Base-by-base conservation (phyloP, 2,888 invertebrate species). In the Bombyx huttoni region DNA sequence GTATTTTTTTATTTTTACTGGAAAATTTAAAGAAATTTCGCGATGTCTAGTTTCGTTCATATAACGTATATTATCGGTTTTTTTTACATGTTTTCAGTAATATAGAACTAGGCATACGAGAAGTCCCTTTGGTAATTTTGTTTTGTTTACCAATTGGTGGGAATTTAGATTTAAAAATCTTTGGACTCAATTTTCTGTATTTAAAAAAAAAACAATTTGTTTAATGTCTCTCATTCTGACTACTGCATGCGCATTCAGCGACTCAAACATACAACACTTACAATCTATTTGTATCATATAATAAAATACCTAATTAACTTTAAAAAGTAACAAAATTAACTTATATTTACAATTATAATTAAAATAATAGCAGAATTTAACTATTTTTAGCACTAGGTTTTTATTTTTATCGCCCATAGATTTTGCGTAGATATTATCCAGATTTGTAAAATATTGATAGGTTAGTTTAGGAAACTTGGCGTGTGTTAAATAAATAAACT, bases 181-280 rank as follows among this genome's bases (percentile, higher is more conserved):
- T 86, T 88, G 85, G 87, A 84, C 77, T 78, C 64, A 67, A 69
- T 76, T 76, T 72, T 66, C 72, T 73, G 76, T 68, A 70, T 71
- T 69, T 72, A 68, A 67, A 65, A 67, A 61, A 70, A 62, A 71
- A 73, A 76, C 75, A 72, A 70, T 68, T 75, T 78, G 75, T 72
- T 77, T 81, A 78, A 80, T 80, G 78, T 68, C 81, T 75, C 76
- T 75, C 82, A 75, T 79, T 78, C 76, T 80, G 83, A 73, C 78
- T 81, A 81, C 83, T 78, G 80, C 75, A 81, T 78, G 73, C 84
- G 85, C 86, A 81, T 78, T 84, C 85, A 86, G 84, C 88, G 83
- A 79, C 78, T 84, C 84, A 87, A 87, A 85, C 87, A 84, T 87
- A 86, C 87, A 88, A 87, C 87, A 88, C 88, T 87, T 88, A 88